A percentile compares a stretch with the other conserved stretches of the same genome.
Conservation (phyloP, 2,888 invertebrate genomes). For the Nomada ferruginata region DNA sequence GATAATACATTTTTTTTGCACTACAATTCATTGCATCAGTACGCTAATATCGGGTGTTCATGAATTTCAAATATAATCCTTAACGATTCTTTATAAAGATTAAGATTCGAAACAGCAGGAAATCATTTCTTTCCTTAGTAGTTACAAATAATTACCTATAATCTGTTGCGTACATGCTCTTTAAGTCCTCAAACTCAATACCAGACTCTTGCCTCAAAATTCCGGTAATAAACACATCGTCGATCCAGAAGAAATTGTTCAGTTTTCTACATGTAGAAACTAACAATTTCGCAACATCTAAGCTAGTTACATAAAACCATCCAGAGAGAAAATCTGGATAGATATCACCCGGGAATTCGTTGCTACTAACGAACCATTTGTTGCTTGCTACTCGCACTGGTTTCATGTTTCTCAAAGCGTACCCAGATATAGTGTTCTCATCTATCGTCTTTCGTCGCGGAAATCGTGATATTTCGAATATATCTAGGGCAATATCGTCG, state of each 20-base stretch:
- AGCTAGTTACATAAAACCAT: slow-evolving; percentile 92
- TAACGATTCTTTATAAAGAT: no score
- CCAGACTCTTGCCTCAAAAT: slow-evolving; percentile 87
- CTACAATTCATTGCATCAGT: no score
- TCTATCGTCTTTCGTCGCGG: slow-evolving; percentile 44
- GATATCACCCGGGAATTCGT: slow-evolving; percentile 87
- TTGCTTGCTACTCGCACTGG: slow-evolving; percentile 89
- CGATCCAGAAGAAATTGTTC: slow-evolving; percentile 94
- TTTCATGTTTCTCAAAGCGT: slow-evolving; percentile 87
- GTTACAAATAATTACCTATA: slow-evolving; percentile 81
- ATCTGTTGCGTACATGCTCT: slow-evolving; percentile 88
- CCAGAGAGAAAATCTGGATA: slow-evolving; percentile 93
- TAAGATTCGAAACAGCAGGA: no score
- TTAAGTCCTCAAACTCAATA: slow-evolving; percentile 86
- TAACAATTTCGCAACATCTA: slow-evolving; percentile 87
- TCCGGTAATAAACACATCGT: slow-evolving; percentile 95
- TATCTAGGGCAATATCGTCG: slow-evolving; percentile 91
- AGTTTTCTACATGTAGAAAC: slow-evolving; percentile 85
- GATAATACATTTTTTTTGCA: background rate
- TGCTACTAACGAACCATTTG: slow-evolving; percentile 91
- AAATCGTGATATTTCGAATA: slow-evolving; percentile 85
- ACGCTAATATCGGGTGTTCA: no score
- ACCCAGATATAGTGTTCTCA: slow-evolving; percentile 86
- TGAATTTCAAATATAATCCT: no score
- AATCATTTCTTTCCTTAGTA: background rate